A percentile compares a stretch with the other conserved stretches of the same genome.
Conservation (phyloP, 2,113 vertebrate species). For the Atractosteus spatula region DNA sequence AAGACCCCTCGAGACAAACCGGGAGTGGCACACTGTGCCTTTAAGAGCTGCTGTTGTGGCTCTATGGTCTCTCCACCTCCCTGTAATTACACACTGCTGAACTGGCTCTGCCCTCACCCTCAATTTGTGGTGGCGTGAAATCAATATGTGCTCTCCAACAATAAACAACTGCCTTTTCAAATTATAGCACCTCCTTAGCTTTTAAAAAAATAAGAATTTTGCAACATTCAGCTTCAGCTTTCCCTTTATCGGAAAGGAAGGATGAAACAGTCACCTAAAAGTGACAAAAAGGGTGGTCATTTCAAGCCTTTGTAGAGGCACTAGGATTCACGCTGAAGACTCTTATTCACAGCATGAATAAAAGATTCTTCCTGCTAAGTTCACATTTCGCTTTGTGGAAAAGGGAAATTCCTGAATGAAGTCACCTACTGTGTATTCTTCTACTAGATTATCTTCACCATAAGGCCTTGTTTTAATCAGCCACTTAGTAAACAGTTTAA, state of each 20-base stretch:
- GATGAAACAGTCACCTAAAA: not conserved
- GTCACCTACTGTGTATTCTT: not conserved
- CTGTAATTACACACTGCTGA: constrained; percentile 62
- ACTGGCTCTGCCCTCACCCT: constrained; percentile 65
- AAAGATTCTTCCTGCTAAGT: too few species aligned
- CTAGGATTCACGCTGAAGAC: not conserved
- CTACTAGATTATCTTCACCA: too few species aligned
- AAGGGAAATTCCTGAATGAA: not conserved
- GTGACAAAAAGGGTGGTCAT: too few species aligned
- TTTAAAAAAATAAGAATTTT: constrained; percentile 27
- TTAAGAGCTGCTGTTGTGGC: constrained; percentile 51
- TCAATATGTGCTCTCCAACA: constrained; percentile 72
- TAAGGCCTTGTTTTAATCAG: too few species aligned
- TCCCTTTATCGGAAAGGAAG: not conserved
- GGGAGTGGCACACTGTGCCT: constrained; percentile 29
- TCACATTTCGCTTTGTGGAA: not conserved
- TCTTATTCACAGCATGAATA: not conserved
- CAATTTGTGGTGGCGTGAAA: constrained; percentile 70
- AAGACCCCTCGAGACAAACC: not conserved
- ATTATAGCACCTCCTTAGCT: constrained; percentile 57
- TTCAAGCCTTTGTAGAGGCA: not conserved
- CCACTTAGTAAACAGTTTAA: not conserved
- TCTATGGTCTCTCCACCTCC: constrained; percentile 47
- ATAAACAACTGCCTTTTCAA: constrained; percentile 72
- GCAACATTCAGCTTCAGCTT: not conserved